These are phyloP conservation scores for Norana najaformis DNA, from an alignment of 2,888 invertebrate species.

Conservation along the genomic window DNA sequence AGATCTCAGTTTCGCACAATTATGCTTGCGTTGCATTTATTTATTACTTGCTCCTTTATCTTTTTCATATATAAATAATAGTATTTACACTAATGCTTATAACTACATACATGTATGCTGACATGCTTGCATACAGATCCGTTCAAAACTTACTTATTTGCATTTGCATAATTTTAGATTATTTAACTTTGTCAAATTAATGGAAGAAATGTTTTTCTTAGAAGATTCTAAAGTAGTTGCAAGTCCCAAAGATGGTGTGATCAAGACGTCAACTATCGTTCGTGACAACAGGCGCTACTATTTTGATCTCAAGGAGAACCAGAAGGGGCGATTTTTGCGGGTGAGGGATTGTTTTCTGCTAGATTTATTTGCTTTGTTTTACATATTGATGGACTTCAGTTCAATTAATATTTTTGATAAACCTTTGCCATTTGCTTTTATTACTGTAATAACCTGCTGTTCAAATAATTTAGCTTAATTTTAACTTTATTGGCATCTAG, in stretches of 20 bases:
- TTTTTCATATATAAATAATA: too few relatives aligned
- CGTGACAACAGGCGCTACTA: constrained; percentile 13
- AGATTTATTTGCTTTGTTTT: background rate
- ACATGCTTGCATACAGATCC: too few relatives aligned
- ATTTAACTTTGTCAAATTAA: background rate
- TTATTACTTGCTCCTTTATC: background rate
- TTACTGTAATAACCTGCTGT: too few relatives aligned
- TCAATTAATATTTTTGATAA: too few relatives aligned
- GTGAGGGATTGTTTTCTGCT: background rate
- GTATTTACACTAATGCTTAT: background rate
- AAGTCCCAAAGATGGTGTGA: background rate
- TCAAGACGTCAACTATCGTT: constrained; percentile 13
- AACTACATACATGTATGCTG: background rate
- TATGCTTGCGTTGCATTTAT: background rate
- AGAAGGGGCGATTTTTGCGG: constrained; percentile 13
- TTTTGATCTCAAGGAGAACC: constrained; percentile 13
- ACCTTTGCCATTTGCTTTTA: too few relatives aligned
- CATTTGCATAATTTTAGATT: background rate
- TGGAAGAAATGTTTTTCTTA: background rate
- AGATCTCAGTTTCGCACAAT: background rate
- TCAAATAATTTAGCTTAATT: too few relatives aligned
- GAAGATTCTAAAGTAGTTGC: background rate
- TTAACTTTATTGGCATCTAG: too few relatives aligned
- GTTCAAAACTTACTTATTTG: background rate
- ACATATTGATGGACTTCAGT: too few relatives aligned